Evolutionary conservation across 2,113 vertebrate genomes (phyloP).

Genomic region (Circaetus cinerascens): DNA sequence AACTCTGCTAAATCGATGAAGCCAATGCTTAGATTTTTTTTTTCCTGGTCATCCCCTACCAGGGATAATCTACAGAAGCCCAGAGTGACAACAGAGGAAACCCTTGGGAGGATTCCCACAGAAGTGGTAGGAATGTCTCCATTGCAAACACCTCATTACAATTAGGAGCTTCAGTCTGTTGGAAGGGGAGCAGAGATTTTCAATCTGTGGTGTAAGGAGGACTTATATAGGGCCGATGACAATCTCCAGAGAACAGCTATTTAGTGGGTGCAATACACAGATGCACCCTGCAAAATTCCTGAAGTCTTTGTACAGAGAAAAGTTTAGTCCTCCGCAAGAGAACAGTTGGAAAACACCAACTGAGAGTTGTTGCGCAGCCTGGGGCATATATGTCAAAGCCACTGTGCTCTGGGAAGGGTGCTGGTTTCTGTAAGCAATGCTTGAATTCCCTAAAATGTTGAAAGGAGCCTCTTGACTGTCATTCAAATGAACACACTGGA

Average conservation of each 20-base stretch:
- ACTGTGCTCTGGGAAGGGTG: not conserved
- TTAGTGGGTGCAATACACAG: not conserved
- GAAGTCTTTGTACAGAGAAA: not conserved
- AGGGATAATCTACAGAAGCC: not conserved
- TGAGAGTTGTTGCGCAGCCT: not conserved
- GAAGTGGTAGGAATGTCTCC: not conserved
- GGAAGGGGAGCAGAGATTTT: not conserved
- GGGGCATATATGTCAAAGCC: not conserved
- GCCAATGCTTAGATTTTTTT: not conserved
- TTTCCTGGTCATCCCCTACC: not conserved
- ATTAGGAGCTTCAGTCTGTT: not conserved
- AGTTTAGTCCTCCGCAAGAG: not conserved
- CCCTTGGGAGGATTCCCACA: not conserved
- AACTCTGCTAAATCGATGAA: not conserved
- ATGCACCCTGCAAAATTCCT: not conserved
- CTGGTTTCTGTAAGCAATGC: not conserved
- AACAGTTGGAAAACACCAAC: not conserved
- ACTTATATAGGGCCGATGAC: not conserved
- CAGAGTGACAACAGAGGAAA: not conserved
- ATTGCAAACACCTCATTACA: not conserved
- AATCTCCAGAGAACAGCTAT: not conserved
- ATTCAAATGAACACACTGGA: not conserved
- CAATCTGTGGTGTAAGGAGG: not conserved
- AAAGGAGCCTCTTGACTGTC: not conserved
- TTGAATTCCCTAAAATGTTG: not conserved